Base-by-base conservation (phyloP, 2,113 vertebrate genomes). In the Parotia lawesii region DNA sequence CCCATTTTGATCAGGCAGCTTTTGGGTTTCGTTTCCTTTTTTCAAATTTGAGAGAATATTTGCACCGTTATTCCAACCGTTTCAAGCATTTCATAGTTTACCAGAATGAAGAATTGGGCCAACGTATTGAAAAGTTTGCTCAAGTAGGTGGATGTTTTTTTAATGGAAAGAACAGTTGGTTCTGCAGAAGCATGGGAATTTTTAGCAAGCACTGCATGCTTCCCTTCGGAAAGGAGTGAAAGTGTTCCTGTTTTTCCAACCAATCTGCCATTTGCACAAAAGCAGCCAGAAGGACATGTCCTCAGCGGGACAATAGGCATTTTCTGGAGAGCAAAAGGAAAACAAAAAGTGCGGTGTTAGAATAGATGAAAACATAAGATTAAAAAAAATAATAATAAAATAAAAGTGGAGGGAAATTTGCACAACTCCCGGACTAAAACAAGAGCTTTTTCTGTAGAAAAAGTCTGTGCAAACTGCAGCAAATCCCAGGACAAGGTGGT, bases 161-260 rank as follows among this genome's bases (percentile, higher is more conserved):
- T 90, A 81, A 96, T 84, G 92, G 87, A 50, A 95, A 83, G 78
- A 93, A 83, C 89, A 95, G 85, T 93, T 93, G 87, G 67, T 67
- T 95, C 72, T 92, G 64, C 82, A 81, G 65, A 84, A 94, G 76
- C 65, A 80, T 91, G 95, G 78, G 94, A 91, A 91, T 93, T 93
- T 95, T 94, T 95, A 96, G 91, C 75, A 88, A 85, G 65, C 48
- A 21, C 22, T 66, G 57, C 53, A 74, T 1, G 5, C 62, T 87
- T 74, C 48, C 51, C 56, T 53, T 93, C 79, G 81, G 94, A 94
- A 95, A 93, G n/a, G 47, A 85, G 87, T 71, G 85, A 77, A 94
- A 95, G 92, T 53, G 56, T 53, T 91, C 85, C 85, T 70, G 57
- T 38, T 93, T 94, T 90, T 86, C 87, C 82, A 88, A 37, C 51